Evolutionary conservation across 2,113 vertebrate genomes (phyloP).

Genomic region (Pterocles burchelli): DNA sequence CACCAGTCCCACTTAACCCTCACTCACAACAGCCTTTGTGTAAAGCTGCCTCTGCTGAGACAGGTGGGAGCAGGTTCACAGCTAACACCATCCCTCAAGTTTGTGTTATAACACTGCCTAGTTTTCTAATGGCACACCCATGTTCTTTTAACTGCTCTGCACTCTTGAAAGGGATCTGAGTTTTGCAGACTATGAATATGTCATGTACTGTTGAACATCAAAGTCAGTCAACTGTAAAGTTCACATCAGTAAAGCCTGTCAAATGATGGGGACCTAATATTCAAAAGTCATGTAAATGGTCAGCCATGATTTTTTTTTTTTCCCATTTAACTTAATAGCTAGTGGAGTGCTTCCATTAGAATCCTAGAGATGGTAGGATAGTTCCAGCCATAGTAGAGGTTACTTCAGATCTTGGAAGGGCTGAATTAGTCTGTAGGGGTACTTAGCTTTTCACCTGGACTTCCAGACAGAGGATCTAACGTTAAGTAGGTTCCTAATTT

Average conservation of each 20-base stretch:
- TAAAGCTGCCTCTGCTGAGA: background rate
- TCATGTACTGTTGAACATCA: background rate
- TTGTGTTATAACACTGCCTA: background rate
- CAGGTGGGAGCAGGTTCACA: background rate
- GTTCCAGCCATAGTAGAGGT: background rate
- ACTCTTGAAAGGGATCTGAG: background rate
- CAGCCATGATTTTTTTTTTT: background rate
- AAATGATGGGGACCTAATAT: background rate
- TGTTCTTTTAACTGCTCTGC: background rate
- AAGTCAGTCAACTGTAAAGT: background rate
- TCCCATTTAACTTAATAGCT: background rate
- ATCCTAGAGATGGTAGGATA: background rate
- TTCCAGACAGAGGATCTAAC: background rate
- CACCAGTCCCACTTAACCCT: background rate
- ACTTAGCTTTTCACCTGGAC: background rate
- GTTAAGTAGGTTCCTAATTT: background rate
- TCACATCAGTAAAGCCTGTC: background rate
- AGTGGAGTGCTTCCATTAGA: background rate
- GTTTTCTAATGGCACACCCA: background rate
- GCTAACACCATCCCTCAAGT: background rate
- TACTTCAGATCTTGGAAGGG: background rate
- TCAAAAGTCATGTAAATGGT: background rate
- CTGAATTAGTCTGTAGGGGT: background rate
- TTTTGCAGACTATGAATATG: background rate
- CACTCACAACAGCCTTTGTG: background rate